phyloP scores from a whole-genome alignment of 2,888 invertebrate species.

The Crepidodera aurea region DNA sequence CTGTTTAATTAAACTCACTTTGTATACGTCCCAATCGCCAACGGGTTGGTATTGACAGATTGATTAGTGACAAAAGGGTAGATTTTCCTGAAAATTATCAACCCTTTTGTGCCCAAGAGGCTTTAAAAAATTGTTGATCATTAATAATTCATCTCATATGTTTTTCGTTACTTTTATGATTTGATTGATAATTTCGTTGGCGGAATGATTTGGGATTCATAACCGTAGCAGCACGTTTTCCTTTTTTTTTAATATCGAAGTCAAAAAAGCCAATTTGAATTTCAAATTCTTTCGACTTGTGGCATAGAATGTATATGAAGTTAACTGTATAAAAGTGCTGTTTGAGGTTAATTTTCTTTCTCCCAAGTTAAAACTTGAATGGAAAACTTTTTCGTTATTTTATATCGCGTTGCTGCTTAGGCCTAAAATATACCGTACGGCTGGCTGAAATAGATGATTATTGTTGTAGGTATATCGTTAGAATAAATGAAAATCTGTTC shows the following conservation, averaged over 20 bases:
- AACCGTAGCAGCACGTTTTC: background rate
- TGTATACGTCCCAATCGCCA: too few relatives aligned
- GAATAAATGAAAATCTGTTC: too few relatives aligned
- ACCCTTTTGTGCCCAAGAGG: too few relatives aligned
- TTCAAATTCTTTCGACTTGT: conserved; percentile 1
- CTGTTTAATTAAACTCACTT: too few relatives aligned
- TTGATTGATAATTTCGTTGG: conserved; percentile 10
- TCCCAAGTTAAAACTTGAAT: background rate
- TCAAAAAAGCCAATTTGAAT: conserved; percentile 8
- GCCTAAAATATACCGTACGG: too few relatives aligned
- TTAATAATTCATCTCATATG: conserved; percentile 9
- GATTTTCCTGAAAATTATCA: too few relatives aligned
- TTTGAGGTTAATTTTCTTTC: conserved; percentile 12
- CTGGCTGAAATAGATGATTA: too few relatives aligned
- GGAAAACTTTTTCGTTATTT: background rate
- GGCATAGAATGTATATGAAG: conserved; percentile 8
- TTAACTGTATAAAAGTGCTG: background rate
- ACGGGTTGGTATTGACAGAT: too few relatives aligned
- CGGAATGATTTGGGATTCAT: background rate
- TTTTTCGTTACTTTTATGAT: background rate
- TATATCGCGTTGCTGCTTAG: too few relatives aligned
- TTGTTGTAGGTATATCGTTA: too few relatives aligned
- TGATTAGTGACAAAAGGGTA: too few relatives aligned
- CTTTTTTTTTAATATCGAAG: conserved; percentile 4
- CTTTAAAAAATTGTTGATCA: background rate